Percentiles rank a stretch among this genome's conserved stretches.
These are phyloP conservation scores for Nomada ferruginata DNA, from an alignment of 2,888 invertebrate species.

Conservation along the genomic window DNA sequence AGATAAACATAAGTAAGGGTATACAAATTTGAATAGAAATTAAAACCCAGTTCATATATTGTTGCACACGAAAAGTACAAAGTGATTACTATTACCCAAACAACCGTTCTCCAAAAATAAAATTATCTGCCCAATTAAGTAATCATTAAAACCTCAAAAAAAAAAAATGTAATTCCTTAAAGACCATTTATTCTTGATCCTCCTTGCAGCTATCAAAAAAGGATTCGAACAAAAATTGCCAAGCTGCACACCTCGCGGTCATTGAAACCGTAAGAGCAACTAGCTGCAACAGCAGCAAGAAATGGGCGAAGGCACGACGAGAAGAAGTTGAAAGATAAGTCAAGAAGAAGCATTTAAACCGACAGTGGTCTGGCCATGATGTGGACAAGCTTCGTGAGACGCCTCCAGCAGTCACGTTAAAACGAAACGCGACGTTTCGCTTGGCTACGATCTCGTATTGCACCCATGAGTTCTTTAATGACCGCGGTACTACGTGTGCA, in stretches of 20 bases:
- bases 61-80: too few relatives aligned
- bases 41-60: too few relatives aligned
- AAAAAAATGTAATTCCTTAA: background rate
- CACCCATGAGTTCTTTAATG: constrained; percentile 78
- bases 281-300: constrained; percentile 3
- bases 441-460: constrained; percentile 59
- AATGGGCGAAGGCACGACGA: constrained; percentile 7
- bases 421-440: constrained; percentile 70
- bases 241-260: background rate
- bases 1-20: background rate
- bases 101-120: background rate
- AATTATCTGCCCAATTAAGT: background rate
- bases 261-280: background rate
- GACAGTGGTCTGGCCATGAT: constrained; percentile 57
- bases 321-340: constrained; percentile 20
- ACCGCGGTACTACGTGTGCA: constrained; percentile 72
- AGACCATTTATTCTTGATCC: background rate
- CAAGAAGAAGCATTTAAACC: constrained; percentile 58
- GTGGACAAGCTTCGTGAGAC: constrained; percentile 63
- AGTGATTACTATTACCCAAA: background rate
- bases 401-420: constrained; percentile 73
- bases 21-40: background rate
- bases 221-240: too few relatives aligned
- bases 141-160: background rate
- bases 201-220: background rate